These are phyloP conservation scores for Danaus chrysippus DNA, from an alignment of 2,888 invertebrate genomes.

Conservation along the genomic window DNA sequence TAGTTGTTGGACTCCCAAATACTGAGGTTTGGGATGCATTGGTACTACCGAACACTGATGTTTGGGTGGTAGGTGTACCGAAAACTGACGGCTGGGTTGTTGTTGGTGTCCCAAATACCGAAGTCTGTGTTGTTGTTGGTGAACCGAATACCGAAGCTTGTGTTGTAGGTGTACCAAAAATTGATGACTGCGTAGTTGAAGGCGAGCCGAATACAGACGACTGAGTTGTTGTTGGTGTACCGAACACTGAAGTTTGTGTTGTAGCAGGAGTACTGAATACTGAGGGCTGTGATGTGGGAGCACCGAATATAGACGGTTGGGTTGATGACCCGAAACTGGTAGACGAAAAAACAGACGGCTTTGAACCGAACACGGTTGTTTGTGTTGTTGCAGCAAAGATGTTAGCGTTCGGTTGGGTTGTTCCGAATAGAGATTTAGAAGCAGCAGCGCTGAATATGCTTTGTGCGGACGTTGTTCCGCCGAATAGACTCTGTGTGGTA, in stretches of 20 bases:
- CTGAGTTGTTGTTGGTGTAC: slow-evolving; percentile 26
- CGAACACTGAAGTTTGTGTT: slow-evolving; percentile 27
- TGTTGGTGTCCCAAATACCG: slow-evolving; percentile 42
- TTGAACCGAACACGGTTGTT: slow-evolving; percentile 39
- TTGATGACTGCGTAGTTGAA: slow-evolving; percentile 34
- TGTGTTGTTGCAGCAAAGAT: slow-evolving; percentile 35
- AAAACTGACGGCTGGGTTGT: slow-evolving; percentile 23
- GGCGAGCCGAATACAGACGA: slow-evolving; percentile 46
- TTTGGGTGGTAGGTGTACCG: slow-evolving; percentile 30
- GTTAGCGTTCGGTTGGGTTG: slow-evolving; percentile 33
- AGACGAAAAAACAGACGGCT: slow-evolving; percentile 36
- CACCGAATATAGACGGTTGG: slow-evolving; percentile 36
- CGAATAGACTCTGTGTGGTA: slow-evolving; percentile 38
- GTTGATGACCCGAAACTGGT: slow-evolving; percentile 38
- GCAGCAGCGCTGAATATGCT: slow-evolving; percentile 38
- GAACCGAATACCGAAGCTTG: slow-evolving; percentile 39
- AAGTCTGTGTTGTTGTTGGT: slow-evolving; percentile 37
- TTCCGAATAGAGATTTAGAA: slow-evolving; percentile 43
- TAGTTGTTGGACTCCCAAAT: slow-evolving; percentile 47
- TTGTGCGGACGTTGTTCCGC: slow-evolving; percentile 34
- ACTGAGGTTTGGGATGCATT: slow-evolving; percentile 40
- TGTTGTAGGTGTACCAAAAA: slow-evolving; percentile 39
- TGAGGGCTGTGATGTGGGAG: slow-evolving; percentile 39
- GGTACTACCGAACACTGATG: slow-evolving; percentile 43
- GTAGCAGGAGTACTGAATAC: slow-evolving; percentile 43